Percentiles rank a stretch among this genome's conserved stretches.
phyloP scores from a whole-genome alignment of 2,113 vertebrate genomes.

The Tetrax tetrax region DNA sequence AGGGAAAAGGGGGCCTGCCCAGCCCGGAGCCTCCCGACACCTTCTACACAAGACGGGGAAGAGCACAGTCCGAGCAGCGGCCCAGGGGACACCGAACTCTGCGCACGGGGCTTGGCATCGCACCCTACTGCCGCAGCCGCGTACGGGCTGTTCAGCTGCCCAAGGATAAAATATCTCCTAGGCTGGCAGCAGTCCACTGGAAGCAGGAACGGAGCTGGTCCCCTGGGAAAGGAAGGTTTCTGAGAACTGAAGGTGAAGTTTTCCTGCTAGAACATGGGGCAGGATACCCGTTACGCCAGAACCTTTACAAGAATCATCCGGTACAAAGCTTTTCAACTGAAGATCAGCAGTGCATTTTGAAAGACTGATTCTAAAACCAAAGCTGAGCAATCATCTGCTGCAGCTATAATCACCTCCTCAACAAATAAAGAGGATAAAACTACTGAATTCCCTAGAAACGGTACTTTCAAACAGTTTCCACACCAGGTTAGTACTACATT shows the following conservation, averaged over 20 bases:
- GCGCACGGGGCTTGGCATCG: background rate
- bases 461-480: background rate
- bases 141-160: background rate
- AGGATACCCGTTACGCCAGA: background rate
- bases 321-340: background rate
- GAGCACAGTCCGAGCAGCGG: background rate
- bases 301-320: fast-evolving
- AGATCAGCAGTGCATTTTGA: background rate
- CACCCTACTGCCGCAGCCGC: background rate
- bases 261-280: background rate
- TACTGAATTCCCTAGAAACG: fast-evolving
- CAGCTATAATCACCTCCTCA: background rate
- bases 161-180: background rate
- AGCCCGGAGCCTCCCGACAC: background rate
- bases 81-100: fast-evolving
- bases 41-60: background rate
- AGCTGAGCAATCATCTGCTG: background rate
- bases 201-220: background rate
- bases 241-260: background rate
- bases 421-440: background rate
- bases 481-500: no score
- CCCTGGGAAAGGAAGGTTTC: background rate
- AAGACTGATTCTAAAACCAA: background rate
- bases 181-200: background rate
- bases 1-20: constrained; percentile 24